These are phyloP conservation scores for Rhodophaea formosa DNA, from an alignment of 2,888 invertebrate genomes.

Conservation along the genomic window DNA sequence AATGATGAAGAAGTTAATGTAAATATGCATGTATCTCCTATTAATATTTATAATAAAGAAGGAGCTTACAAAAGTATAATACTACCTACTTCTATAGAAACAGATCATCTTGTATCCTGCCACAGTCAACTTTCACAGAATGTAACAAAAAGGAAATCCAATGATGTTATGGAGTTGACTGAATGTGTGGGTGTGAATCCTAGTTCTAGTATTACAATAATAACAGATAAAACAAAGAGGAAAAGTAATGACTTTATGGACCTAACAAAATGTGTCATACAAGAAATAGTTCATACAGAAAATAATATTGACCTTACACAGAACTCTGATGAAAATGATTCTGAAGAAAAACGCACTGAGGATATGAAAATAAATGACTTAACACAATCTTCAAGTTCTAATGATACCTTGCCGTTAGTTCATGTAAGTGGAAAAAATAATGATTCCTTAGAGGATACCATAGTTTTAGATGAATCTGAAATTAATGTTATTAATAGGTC, in stretches of 20 bases:
- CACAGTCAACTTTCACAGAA: constrained; percentile 19
- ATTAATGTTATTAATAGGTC: constrained; percentile 23
- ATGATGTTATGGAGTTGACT: constrained; percentile 67
- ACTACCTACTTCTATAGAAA: constrained; percentile 1
- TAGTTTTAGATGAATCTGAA: constrained; percentile 38
- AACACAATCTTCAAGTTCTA: constrained; percentile 55
- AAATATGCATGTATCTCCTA: neutral
- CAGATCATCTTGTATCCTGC: neutral
- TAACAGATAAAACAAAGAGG: constrained; percentile 22
- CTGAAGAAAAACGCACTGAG: constrained; percentile 15
- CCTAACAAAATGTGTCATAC: constrained; percentile 20
- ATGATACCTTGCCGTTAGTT: constrained; percentile 51
- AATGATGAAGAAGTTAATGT: constrained; percentile 20
- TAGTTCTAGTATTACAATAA: neutral
- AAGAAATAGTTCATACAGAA: constrained; percentile 14
- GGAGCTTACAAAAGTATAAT: neutral
- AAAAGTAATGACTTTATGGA: constrained; percentile 26
- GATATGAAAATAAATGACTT: constrained; percentile 48
- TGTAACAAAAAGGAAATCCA: constrained; percentile 45
- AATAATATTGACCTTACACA: constrained; percentile 47
- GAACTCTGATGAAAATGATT: constrained; percentile 26
- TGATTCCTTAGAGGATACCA: constrained; percentile 45
- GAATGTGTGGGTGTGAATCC: constrained; percentile 44
- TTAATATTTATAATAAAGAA: neutral
- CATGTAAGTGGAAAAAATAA: constrained; percentile 35